Evolutionary conservation across 2,113 vertebrate genomes (phyloP), one percentile per base, ranked within the genome.

Genomic region (Murina feae): DNA sequence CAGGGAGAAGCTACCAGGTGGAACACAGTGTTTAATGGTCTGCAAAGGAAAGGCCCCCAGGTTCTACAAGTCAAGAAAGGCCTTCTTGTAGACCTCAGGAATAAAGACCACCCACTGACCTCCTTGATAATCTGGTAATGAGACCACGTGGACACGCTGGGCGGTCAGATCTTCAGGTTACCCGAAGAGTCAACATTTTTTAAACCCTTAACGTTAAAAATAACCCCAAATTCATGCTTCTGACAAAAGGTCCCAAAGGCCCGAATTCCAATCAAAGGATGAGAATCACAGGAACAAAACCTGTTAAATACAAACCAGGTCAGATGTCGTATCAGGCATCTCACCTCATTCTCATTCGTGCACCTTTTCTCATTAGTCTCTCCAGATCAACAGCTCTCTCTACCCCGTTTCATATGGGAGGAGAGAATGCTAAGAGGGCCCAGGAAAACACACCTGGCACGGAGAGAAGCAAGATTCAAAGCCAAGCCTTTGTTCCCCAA

Each of bases 111-210:
- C 21, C 88, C 9, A 10, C n/a, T 72, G 72, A 72, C 7, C 90
- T 14, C 87, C 80, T 84, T 10, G 76, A 86, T 80, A 87, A 90
- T 58, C n/a, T 63, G 58, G 81, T 68, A 75, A 92, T 95, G 37
- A 76, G 32, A 53, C 75, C 72, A 79, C 7, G 9, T 63, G 81
- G 80, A 82, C 93, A 85, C n/a, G 47, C 1, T 84, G 66, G 51
- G 35, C 13, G 28, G 35, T 86, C 66, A 74, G 47, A 85, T 28
- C 58, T 60, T 91, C 51, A 66, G 81, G 60, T 39, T 65, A 69
- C n/a, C 63, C 58, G 3, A 68, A 83, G 10, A 89, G 20, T 82
- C n/a, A 91, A 25, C 80, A 17, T 72, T 68, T 68, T 85, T 91
- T 84, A 97, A 91, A 93, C 4, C 0, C 49, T 87, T n/a, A 14